These are phyloP conservation scores for Lycodopsis pacificus DNA, from an alignment of 2,797 vertebrate species.

Conservation along the genomic window DNA sequence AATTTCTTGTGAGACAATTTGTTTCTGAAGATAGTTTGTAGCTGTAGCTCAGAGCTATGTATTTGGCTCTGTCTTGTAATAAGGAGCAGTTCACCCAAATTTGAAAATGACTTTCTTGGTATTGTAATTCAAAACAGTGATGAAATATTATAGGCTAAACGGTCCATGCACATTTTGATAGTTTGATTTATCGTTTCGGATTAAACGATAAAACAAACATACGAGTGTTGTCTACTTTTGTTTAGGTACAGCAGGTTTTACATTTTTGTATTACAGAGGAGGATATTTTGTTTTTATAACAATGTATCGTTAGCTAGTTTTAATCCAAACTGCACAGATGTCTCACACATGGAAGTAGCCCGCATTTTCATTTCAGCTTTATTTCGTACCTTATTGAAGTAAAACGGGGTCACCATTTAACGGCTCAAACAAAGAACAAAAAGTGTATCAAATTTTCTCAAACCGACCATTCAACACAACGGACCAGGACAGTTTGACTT, in stretches of 20 bases:
- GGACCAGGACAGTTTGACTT: conserved; percentile 10
- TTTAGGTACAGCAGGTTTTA: not conserved
- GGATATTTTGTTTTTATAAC: not conserved
- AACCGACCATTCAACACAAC: not conserved
- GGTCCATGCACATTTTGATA: too few relatives aligned
- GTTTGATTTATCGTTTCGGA: too few relatives aligned
- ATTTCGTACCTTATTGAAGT: not conserved
- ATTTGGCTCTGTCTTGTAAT: not conserved
- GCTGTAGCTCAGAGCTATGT: not conserved
- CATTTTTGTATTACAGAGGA: too few relatives aligned
- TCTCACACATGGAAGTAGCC: too few relatives aligned
- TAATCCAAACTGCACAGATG: too few relatives aligned
- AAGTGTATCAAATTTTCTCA: too few relatives aligned
- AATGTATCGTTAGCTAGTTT: too few relatives aligned
- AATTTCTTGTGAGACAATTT: not conserved
- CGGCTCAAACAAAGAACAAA: not conserved
- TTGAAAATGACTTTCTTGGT: not conserved
- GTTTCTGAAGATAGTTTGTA: not conserved
- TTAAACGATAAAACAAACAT: too few relatives aligned
- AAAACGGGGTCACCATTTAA: not conserved
- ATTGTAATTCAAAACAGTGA: not conserved
- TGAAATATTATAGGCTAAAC: not conserved
- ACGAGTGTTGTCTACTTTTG: not conserved
- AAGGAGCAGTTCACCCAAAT: not conserved
- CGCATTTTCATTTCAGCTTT: too few relatives aligned